These are phyloP conservation scores for Neodiprion fabricii DNA, from an alignment of 1,140 invertebrate species.

Conservation along the genomic window DNA sequence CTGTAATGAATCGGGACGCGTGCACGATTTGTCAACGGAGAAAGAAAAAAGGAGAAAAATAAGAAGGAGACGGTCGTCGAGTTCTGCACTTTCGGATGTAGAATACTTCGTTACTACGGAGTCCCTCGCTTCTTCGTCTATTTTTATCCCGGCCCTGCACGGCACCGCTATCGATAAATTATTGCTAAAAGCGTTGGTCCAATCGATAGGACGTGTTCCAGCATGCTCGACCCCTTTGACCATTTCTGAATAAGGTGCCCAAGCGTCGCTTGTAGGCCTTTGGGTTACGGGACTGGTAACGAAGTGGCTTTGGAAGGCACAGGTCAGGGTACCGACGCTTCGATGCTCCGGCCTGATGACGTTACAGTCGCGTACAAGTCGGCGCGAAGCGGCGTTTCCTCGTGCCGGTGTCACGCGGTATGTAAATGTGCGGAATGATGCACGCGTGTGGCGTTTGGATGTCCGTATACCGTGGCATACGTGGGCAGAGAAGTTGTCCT, in stretches of 20 bases:
- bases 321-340: background rate
- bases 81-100: too few relatives aligned
- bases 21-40: too few relatives aligned
- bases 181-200: background rate
- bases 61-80: too few relatives aligned
- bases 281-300: constrained; percentile 1
- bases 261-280: background rate
- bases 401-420: too few relatives aligned
- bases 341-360: background rate
- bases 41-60: too few relatives aligned
- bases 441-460: too few relatives aligned
- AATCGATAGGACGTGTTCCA: background rate
- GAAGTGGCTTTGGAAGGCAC: background rate
- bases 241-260: background rate
- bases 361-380: background rate
- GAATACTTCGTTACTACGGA: background rate
- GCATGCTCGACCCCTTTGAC: background rate
- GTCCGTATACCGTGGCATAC: background rate
- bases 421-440: too few relatives aligned
- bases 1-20: too few relatives aligned
- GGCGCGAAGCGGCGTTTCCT: too few relatives aligned
- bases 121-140: background rate
- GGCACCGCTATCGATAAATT: too few relatives aligned
- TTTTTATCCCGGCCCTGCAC: background rate
- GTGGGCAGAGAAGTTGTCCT: background rate